Base-by-base conservation (phyloP, 2,113 vertebrate species). In the Grammomys dolichurus region DNA sequence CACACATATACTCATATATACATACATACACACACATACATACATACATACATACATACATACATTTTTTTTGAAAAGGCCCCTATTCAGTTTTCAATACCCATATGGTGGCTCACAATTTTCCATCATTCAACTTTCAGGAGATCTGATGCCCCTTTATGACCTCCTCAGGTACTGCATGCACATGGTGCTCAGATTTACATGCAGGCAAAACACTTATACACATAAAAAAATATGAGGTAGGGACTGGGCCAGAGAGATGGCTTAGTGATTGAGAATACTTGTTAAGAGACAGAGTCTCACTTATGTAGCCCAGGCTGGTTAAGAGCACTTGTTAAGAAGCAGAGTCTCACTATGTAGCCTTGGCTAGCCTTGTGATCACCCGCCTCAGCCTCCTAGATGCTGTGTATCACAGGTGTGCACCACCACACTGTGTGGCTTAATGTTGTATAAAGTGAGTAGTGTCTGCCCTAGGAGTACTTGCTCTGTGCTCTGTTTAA, bases 401-500 rank as follows among this genome's bases (percentile, higher is more conserved):
- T 67, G 17, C 46, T 14, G 22, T 5, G 3, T 13, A 51, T 51
- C 28, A 7, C 28, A 46, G 65, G 40, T 65, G 40, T 85, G 31
- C 3, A 20, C n/a, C 24, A 65, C 60, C 60, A 86, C 60, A 67
- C 28, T 46, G 31, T 87, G 31, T 87, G 63, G 17, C 16, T 70
- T 56, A 70, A 19, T 46, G 31, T 10, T 22, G 76, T 60, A 51
- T 48, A 63, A 63, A 58, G 28, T 43, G 69, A 51, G 43, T 19
- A 31, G 24, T n/a, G 26, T 89, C 78, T 72, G 10, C 0, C 5
- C 73, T 17, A 22, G n/a, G 33, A 46, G 10, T 28, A 31, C 33
- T 43, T 48, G 19, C 3, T 3, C 7, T 19, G 24, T 4, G 5
- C 36, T 7, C 24, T 1, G 6, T 46, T 43, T 56, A 65, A 1